Evolutionary conservation across 2,797 vertebrate species (phyloP).

Genomic region (Siniperca obscura): DNA sequence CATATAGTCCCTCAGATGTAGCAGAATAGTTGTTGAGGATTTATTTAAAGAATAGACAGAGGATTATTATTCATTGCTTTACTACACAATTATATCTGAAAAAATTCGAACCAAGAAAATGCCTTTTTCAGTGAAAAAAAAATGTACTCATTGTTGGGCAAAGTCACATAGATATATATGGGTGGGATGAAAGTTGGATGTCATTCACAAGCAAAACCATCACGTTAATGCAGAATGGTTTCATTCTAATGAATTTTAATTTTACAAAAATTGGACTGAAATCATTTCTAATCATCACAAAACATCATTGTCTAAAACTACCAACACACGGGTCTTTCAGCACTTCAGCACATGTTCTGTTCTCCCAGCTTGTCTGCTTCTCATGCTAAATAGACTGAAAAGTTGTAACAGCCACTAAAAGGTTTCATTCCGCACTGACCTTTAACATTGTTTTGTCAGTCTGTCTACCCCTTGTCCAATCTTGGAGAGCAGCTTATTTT

Average conservation of each 20-base stretch:
- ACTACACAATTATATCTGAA: constrained; percentile 87
- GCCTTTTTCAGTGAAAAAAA: constrained; percentile 87
- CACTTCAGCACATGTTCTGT: constrained; percentile 38
- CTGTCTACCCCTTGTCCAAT: constrained; percentile 33
- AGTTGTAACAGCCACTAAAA: constrained; percentile 24
- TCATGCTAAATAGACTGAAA: constrained; percentile 18
- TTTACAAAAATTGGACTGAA: constrained; percentile 64
- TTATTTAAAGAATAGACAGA: constrained; percentile 88
- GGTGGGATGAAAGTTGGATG: constrained; percentile 74
- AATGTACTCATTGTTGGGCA: constrained; percentile 85
- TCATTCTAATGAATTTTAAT: constrained; percentile 48
- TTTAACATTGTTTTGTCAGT: constrained; percentile 35
- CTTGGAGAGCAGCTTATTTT: constrained; percentile 46
- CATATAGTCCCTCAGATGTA: constrained; percentile 86
- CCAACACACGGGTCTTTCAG: constrained; percentile 55
- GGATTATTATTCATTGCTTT: constrained; percentile 89
- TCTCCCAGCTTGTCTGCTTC: constrained; percentile 39
- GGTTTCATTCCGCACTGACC: constrained; percentile 51
- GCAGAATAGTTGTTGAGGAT: constrained; percentile 86
- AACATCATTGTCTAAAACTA: constrained; percentile 49
- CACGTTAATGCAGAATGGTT: constrained; percentile 60
- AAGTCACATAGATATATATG: constrained; percentile 83
- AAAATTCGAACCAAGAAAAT: constrained; percentile 90
- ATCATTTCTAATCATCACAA: constrained; percentile 51
- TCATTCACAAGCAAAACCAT: constrained; percentile 73